Conservation (phyloP, 2,797 vertebrate genomes). For the Hippocampus kuda region DNA sequence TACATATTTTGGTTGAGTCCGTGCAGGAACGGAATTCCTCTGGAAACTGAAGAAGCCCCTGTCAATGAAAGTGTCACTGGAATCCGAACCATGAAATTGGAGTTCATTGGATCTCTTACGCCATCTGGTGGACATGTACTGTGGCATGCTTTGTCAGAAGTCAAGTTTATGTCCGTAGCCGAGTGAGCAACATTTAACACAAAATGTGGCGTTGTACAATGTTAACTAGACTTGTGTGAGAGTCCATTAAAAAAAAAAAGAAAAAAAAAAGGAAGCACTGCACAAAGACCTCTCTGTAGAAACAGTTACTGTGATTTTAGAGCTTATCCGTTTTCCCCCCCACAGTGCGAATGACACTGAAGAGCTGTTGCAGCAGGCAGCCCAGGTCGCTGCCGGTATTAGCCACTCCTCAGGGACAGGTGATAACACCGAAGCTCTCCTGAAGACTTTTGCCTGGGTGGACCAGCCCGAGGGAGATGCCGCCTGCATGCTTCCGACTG, state of each 20-base stretch:
- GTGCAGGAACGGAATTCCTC: background rate
- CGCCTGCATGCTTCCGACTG: constrained; percentile 16
- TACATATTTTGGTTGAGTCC: background rate
- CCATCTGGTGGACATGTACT: constrained; percentile 26
- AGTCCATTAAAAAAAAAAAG: background rate
- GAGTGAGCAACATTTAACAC: too few species aligned
- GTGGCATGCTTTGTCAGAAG: background rate
- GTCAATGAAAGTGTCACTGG: background rate
- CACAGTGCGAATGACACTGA: constrained; percentile 57
- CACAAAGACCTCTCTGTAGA: too few species aligned
- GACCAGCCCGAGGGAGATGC: constrained; percentile 45
- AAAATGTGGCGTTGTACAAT: too few species aligned
- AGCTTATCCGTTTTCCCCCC: constrained; percentile 9
- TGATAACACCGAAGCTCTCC: constrained; percentile 59
- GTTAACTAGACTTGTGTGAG: too few species aligned
- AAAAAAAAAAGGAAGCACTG: background rate
- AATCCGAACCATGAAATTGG: background rate
- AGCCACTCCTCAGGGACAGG: constrained; percentile 28
- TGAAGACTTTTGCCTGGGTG: constrained; percentile 63
- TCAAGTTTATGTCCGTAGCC: too few species aligned
- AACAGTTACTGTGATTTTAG: background rate
- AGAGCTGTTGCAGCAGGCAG: constrained; percentile 57
- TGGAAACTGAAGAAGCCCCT: background rate
- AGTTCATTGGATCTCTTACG: constrained; percentile 3
- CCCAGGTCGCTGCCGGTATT: constrained; percentile 28